A percentile compares a stretch with the other conserved stretches of the same genome.
These are phyloP conservation scores for Therioaphis trifolii DNA, from an alignment of 2,888 invertebrate species.

Conservation along the genomic window DNA sequence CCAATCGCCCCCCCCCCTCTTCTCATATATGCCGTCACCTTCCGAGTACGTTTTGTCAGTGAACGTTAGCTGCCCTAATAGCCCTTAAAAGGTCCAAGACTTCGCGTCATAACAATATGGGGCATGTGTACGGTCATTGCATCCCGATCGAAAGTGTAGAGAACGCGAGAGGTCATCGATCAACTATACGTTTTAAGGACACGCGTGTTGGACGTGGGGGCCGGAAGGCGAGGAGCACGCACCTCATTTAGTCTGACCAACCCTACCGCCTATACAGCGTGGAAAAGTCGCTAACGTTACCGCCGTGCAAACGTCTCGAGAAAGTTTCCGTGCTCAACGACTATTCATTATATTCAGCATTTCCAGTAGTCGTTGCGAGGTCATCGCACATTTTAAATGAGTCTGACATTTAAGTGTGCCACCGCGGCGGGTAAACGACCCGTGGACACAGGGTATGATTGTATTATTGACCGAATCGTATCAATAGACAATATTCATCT, in stretches of 20 bases:
- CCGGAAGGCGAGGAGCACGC: background rate
- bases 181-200: too few species aligned
- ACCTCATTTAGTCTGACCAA: conserved; percentile 17
- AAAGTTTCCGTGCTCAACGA: background rate
- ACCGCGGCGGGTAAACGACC: background rate
- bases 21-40: too few species aligned
- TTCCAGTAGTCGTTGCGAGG: conserved; percentile 1
- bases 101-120: too few species aligned
- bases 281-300: background rate
- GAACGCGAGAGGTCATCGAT: too few species aligned
- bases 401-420: background rate
- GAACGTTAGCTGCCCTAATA: too few species aligned
- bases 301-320: too few species aligned
- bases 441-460: background rate
- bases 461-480: background rate
- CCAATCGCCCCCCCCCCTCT: too few species aligned
- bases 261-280: background rate
- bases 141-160: too few species aligned
- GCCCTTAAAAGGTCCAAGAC: too few species aligned
- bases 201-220: background rate
- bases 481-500: too few species aligned
- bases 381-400: background rate
- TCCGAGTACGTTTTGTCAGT: too few species aligned
- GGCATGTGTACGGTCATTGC: too few species aligned
- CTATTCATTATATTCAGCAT: conserved; percentile 25